Percentiles rank a stretch among this genome's conserved stretches.
Conservation (phyloP, 2,888 invertebrate genomes). For the Artemia sp. region DNA sequence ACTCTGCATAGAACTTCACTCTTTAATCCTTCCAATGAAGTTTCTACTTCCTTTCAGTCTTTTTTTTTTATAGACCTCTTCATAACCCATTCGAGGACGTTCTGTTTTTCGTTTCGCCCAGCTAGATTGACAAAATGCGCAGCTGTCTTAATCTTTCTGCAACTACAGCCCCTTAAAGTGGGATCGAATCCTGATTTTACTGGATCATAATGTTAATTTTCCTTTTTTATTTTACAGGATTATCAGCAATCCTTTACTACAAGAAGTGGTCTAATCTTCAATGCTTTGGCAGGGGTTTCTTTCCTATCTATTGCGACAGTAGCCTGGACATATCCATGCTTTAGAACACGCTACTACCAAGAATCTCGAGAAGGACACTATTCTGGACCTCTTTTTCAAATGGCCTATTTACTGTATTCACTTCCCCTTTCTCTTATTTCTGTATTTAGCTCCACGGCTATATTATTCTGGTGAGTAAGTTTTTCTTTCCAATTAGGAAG, state of each 20-base stretch:
- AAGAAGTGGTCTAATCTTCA: constrained; percentile 51
- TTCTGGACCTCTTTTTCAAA: constrained; percentile 61
- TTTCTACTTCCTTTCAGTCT: no score
- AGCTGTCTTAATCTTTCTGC: no score
- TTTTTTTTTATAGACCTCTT: no score
- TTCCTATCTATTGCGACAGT: constrained; percentile 51
- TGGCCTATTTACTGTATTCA: constrained; percentile 61
- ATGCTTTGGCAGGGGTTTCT: constrained; percentile 47
- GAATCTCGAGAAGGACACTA: constrained; percentile 77
- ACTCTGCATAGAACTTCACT: no score
- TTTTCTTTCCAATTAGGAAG: neutral
- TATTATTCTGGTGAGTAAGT: constrained; percentile 31
- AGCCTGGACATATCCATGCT: constrained; percentile 51
- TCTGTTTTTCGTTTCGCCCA: no score
- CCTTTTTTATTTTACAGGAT: constrained; percentile 33
- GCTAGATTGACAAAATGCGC: no score
- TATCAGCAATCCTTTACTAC: constrained; percentile 52
- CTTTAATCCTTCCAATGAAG: no score
- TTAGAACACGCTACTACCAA: constrained; percentile 78
- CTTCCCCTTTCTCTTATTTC: constrained; percentile 65
- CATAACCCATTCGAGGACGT: no score
- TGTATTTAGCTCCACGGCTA: constrained; percentile 43
- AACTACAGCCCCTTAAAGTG: no score
- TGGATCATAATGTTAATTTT: no score
- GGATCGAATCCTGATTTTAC: no score